Base-by-base conservation (phyloP, 1,140 invertebrate genomes). In the Brachionus manjavacas region DNA sequence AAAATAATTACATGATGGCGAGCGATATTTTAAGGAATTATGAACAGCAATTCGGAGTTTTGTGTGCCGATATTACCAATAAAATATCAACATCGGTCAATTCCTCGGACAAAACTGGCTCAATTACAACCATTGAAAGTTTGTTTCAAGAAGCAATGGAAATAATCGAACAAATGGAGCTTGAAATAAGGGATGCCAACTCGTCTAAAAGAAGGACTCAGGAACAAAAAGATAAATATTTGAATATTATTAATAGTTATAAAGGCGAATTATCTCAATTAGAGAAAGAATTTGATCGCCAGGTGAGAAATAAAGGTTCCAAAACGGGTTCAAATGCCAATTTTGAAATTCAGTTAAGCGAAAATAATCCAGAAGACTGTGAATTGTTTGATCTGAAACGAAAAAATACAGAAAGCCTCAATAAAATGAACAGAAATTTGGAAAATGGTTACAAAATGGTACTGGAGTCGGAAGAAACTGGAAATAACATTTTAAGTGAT, bases 31-130 rank as follows among this genome's bases (percentile, higher is more conserved):
- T 81, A 43, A 28, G 79, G 52, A 81, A 60, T 60, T 81, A 81
- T 81, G 79, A 81, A 28, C 79, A 81, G 43, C 79, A 81, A 68
- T 81, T 81, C 16, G 79, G 79, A 39, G 79, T 81, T 28, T 43
- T 81, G 12, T 81, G 79, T 46, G 79, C 79, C 14, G 79, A 81
- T 68, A 81, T 81, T 11, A 81, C 79, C 0, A 81, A 68, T 46
- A 81, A 66, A 64, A 81, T 81, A 39, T 60, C 79, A 12, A 20
- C 41, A 68, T 35, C 52, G 7, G 64, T 12, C n/a, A 81, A 64
- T 35, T 81, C 52, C 1, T 11, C 31, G 3, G 52, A 60, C 23
- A 81, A 60, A 20, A 25, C 20, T 11, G 12, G 16, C 12, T 41
- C 64, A 12, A 81, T 64, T 43, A 14, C 28, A 9, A 25, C 31